Evolutionary conservation across 35 echinoderm and acorn worm genomes (phyloP).

Genomic region (Acanthaster planci): DNA sequence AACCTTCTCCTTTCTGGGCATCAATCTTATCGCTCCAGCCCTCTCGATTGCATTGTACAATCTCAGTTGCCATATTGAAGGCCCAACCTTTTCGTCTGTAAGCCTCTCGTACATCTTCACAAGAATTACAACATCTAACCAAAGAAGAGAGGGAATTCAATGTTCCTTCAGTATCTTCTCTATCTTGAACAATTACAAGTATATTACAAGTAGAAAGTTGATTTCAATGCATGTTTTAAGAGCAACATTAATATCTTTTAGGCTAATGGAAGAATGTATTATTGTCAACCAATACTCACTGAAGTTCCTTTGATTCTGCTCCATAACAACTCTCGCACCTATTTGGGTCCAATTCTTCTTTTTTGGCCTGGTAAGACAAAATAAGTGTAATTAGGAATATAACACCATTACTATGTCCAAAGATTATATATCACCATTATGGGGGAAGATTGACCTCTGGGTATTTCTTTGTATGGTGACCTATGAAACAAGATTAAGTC

Average conservation of each 20-base stretch:
- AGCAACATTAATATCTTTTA: too few relatives aligned
- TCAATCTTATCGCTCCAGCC: constrained; percentile 85
- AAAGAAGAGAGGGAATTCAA: neutral
- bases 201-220: too few relatives aligned
- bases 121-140: constrained; percentile 90
- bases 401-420: neutral
- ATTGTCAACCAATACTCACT: constrained; percentile 49
- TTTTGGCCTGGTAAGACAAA: constrained; percentile 12
- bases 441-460: too few relatives aligned
- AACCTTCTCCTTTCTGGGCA: constrained; percentile 89
- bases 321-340: constrained; percentile 99
- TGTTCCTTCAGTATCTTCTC: too few relatives aligned
- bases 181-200: too few relatives aligned
- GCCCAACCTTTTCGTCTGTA: constrained; percentile 97
- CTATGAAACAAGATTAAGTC: too few relatives aligned
- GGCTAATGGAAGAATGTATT: neutral
- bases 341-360: constrained; percentile 76
- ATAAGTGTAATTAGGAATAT: neutral
- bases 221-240: too few relatives aligned
- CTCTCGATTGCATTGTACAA: constrained; percentile 91
- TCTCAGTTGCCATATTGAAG: constrained; percentile 72
- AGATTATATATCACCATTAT: too few relatives aligned
- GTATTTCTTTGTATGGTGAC: too few relatives aligned
- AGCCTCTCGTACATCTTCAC: constrained; percentile 87
- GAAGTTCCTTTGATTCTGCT: constrained; percentile 71